A percentile compares a stretch with the other conserved stretches of the same genome.
Evolutionary conservation across 2,797 vertebrate species (phyloP).

Genomic region (Gallinago nigripennis): DNA sequence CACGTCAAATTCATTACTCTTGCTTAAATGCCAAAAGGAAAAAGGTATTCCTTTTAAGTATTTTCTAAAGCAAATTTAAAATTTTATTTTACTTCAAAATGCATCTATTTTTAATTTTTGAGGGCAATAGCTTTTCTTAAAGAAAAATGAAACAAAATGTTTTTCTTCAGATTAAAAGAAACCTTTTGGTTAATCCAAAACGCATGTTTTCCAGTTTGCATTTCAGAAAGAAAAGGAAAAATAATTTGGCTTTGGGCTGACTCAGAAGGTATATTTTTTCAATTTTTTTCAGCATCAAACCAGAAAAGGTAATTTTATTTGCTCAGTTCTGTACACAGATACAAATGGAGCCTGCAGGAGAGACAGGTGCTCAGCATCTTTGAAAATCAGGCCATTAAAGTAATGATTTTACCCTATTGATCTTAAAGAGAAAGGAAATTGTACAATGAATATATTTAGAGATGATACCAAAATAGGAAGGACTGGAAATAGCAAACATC

Average conservation of each 20-base stretch:
- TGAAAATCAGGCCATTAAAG: constrained; percentile 33
- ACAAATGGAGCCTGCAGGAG: neutral
- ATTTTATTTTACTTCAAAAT: neutral
- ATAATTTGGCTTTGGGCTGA: neutral
- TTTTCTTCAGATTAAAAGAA: neutral
- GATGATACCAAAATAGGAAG: constrained; percentile 57
- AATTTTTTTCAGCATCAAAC: neutral
- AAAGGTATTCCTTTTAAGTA: neutral
- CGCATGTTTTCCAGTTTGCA: neutral
- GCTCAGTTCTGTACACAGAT: neutral
- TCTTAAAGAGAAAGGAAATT: constrained; percentile 63
- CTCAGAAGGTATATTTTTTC: neutral
- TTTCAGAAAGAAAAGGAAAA: neutral
- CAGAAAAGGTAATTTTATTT: neutral
- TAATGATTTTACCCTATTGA: constrained; percentile 22
- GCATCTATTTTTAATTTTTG: neutral
- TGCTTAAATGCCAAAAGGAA: neutral
- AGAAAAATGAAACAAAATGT: neutral
- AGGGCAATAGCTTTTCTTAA: neutral
- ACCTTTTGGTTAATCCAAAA: neutral
- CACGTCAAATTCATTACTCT: neutral
- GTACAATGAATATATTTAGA: constrained; percentile 57
- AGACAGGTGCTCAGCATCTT: constrained; percentile 36
- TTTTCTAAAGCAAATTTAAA: neutral
- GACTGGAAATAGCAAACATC: constrained; percentile 52